These are phyloP conservation scores for Leucoma salicis DNA, from an alignment of 2,888 invertebrate genomes.

Conservation along the genomic window DNA sequence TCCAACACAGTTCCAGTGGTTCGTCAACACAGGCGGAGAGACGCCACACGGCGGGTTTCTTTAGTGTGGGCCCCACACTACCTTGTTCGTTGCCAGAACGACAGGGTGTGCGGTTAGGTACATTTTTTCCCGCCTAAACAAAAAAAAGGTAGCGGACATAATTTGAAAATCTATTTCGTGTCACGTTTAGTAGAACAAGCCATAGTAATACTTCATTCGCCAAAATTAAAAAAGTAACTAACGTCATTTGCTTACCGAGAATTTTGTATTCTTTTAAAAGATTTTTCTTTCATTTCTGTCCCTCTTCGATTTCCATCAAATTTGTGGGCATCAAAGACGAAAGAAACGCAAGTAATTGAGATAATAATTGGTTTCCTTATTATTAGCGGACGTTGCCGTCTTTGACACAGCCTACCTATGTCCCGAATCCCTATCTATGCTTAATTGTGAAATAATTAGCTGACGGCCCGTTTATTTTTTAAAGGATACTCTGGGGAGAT, in stretches of 20 bases:
- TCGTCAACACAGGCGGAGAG: too few relatives aligned
- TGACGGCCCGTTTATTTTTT: constrained; percentile 24
- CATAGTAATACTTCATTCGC: too few relatives aligned
- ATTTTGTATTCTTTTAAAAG: constrained; percentile 50
- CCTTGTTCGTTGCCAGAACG: too few relatives aligned
- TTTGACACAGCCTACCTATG: constrained; percentile 32
- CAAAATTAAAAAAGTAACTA: not conserved
- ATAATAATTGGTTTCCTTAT: constrained; percentile 68
- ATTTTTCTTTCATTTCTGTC: constrained; percentile 65
- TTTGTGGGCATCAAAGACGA: constrained; percentile 59
- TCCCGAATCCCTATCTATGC: constrained; percentile 31
- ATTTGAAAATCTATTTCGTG: too few relatives aligned
- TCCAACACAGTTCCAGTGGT: too few relatives aligned
- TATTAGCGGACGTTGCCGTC: constrained; percentile 61
- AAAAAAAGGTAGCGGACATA: too few relatives aligned
- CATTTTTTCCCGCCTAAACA: too few relatives aligned
- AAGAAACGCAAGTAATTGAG: constrained; percentile 62
- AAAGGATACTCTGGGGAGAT: constrained; percentile 3
- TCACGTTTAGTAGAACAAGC: too few relatives aligned
- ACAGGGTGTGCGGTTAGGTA: too few relatives aligned
- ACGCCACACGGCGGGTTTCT: too few relatives aligned
- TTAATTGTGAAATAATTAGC: constrained; percentile 57
- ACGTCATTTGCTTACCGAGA: constrained; percentile 3
- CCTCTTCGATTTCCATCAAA: constrained; percentile 66
- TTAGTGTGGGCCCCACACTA: too few relatives aligned